Evolutionary conservation across 2,888 invertebrate genomes (phyloP).

Genomic region (Lucinisca nassula): DNA sequence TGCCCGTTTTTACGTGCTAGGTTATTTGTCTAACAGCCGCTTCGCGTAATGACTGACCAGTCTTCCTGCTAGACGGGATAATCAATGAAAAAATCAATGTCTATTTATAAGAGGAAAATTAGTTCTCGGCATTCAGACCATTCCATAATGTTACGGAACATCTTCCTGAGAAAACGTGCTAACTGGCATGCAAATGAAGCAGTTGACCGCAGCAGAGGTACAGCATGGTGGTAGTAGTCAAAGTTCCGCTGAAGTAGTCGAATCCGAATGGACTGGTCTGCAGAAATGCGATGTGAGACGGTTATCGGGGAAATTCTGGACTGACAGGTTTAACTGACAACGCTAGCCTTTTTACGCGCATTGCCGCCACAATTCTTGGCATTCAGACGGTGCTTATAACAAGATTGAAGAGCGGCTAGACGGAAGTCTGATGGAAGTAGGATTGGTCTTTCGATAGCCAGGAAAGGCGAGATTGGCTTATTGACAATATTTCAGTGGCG

Average conservation of each 20-base stretch:
- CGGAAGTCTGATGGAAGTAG: neutral
- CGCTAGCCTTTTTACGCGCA: neutral
- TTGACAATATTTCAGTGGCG: too few relatives aligned
- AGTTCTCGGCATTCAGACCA: neutral
- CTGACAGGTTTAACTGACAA: too few relatives aligned
- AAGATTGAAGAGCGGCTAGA: neutral
- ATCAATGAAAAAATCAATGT: neutral
- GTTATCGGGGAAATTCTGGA: neutral
- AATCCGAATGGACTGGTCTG: neutral
- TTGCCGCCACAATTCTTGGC: neutral
- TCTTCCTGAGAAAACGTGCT: neutral
- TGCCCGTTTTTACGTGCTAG: neutral
- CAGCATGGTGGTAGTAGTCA: neutral
- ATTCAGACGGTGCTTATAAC: neutral
- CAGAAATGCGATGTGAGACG: neutral
- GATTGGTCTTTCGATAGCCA: neutral
- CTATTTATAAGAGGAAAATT: neutral
- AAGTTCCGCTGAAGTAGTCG: neutral
- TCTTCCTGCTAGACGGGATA: neutral
- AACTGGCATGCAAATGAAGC: neutral
- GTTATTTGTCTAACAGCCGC: neutral
- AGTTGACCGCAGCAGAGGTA: neutral
- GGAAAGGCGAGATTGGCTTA: neutral
- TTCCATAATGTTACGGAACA: neutral
- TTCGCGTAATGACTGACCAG: neutral